Evolutionary conservation across 2,113 vertebrate genomes (phyloP).

Genomic region (Plecotus auritus): DNA sequence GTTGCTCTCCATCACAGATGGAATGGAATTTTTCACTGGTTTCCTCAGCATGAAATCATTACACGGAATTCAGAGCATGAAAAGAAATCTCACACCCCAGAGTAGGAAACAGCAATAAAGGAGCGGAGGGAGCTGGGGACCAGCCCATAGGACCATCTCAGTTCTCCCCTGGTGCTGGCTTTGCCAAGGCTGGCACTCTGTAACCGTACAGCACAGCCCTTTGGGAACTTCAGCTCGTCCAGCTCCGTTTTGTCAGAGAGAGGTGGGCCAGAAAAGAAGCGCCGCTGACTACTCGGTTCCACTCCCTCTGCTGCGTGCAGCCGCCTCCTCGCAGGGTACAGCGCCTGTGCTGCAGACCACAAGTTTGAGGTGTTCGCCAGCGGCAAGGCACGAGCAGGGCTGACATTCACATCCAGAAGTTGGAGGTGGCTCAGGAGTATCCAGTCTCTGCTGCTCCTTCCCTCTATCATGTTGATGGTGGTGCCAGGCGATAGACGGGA

Average conservation of each 20-base stretch:
- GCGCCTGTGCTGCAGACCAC: conserved; percentile 92
- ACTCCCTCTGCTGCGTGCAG: conserved; percentile 91
- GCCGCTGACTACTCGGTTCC: conserved; percentile 89
- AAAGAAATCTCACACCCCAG: conserved; percentile 73
- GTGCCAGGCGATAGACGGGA: conserved; percentile 94
- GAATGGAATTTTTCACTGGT: conserved; percentile 79
- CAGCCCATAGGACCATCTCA: conserved; percentile 73
- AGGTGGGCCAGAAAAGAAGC: conserved; percentile 97
- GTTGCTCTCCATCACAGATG: conserved; percentile 86
- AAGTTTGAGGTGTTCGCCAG: conserved; percentile 92
- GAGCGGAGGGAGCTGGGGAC: conserved; percentile 23
- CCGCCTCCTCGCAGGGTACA: conserved; percentile 96
- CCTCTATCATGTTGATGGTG: conserved; percentile 98
- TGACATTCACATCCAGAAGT: conserved; percentile 92
- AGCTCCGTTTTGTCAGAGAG: conserved; percentile 95
- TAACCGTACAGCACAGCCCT: conserved; percentile 98
- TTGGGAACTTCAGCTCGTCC: conserved; percentile 97
- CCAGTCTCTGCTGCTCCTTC: conserved; percentile 91
- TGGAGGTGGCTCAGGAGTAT: conserved; percentile 83
- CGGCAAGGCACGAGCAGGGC: conserved; percentile 94
- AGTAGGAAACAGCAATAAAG: conserved; percentile 38
- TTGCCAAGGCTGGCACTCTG: conserved; percentile 92
- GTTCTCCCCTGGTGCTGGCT: conserved; percentile 89
- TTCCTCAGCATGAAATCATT: conserved; percentile 79
- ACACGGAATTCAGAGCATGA: conserved; percentile 72